A percentile compares a stretch with the other conserved stretches of the same genome.
These are phyloP conservation scores for Chrysina gloriosa DNA, from an alignment of 2,888 invertebrate genomes.

Conservation along the genomic window DNA sequence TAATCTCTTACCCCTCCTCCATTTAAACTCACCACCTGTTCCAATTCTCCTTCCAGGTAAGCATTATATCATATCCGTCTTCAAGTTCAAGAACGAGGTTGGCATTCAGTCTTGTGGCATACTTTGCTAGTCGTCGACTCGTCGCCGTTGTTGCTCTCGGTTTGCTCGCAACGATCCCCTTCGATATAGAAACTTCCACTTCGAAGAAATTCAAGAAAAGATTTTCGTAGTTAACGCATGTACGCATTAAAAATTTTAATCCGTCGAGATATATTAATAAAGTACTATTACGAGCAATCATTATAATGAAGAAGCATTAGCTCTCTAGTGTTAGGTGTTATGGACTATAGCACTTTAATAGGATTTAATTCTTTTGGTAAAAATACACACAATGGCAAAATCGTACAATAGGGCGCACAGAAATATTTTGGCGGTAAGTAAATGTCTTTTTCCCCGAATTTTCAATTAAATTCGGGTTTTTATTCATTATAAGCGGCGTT, in stretches of 20 bases:
- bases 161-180: constrained; percentile 16
- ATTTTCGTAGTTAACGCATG: constrained; percentile 21
- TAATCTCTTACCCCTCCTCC: constrained; percentile 36
- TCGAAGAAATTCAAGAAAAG: constrained; percentile 22
- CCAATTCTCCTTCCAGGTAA: constrained; percentile 51
- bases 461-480: too few relatives aligned
- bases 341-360: constrained; percentile 16
- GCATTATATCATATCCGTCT: constrained; percentile 50
- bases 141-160: background rate
- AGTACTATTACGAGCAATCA: background rate
- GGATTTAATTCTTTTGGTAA: constrained; percentile 1
- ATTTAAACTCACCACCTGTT: constrained; percentile 46
- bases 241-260: constrained; percentile 33
- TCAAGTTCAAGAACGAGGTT: constrained; percentile 52
- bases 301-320: constrained; percentile 25
- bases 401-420: constrained; percentile 4
- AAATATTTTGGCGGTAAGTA: constrained; percentile 25
- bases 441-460: background rate
- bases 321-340: constrained; percentile 21
- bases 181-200: constrained; percentile 17
- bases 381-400: constrained; percentile 26
- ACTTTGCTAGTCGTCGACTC: constrained; percentile 43
- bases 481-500: too few relatives aligned
- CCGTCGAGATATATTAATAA: background rate
- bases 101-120: constrained; percentile 49